phyloP scores from a whole-genome alignment of 37 sponge, comb jelly and placozoan genomes.

The Haliclona indistincta region DNA sequence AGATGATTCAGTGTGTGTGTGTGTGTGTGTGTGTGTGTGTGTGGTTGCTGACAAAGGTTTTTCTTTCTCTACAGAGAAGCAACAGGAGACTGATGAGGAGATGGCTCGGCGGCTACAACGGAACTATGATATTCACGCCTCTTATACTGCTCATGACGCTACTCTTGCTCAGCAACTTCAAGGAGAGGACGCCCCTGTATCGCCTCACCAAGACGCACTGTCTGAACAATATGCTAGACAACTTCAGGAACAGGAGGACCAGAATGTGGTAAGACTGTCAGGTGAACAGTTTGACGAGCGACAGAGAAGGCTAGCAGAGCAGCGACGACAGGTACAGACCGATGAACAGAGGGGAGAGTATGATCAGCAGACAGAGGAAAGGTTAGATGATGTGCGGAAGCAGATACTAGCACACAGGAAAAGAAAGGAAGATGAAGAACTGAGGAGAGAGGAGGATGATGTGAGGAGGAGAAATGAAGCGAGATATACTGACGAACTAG shows the following conservation, averaged over 20 bases:
- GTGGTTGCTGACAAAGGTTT: too few species aligned
- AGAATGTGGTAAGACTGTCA: background rate
- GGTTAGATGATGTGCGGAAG: background rate
- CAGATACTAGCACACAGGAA: background rate
- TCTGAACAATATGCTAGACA: conserved; percentile 4
- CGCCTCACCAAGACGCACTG: background rate
- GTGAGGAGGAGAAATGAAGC: background rate
- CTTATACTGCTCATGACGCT: background rate
- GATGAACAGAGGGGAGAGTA: background rate
- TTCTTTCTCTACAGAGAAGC: background rate
- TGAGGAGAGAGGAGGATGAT: background rate
- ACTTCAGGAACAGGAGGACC: conserved; percentile 35
- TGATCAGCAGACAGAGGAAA: background rate
- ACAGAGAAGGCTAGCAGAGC: background rate
- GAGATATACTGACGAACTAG: background rate
- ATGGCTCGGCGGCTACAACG: conserved; percentile 17
- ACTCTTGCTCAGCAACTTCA: conserved; percentile 10
- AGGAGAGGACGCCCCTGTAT: background rate
- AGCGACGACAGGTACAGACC: background rate
- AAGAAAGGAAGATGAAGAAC: background rate
- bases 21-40: too few species aligned
- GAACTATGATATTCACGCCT: background rate
- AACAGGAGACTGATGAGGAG: conserved; percentile 6
- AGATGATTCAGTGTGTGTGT: background rate
- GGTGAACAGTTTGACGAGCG: background rate